Conservation (phyloP, 2,888 invertebrate genomes). For the Oithona nana region DNA sequence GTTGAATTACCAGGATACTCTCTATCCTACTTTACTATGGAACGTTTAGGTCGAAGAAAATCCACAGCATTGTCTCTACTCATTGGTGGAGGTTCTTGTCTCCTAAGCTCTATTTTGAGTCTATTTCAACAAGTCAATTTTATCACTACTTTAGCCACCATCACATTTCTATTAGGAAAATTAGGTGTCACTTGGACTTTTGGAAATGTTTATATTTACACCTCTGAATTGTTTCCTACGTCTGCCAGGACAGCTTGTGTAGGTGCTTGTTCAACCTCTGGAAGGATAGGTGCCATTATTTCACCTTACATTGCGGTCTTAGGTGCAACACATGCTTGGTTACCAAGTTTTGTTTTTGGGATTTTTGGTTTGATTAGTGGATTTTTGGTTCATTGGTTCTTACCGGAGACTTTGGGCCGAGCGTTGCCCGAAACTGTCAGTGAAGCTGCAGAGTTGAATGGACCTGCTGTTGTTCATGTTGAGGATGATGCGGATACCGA, state of each 20-base stretch:
- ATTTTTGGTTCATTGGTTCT: constrained; percentile 21
- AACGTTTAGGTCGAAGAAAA: constrained; percentile 21
- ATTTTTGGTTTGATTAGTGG: constrained; percentile 21
- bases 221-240: constrained; percentile 20
- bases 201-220: constrained; percentile 19
- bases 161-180: constrained; percentile 18
- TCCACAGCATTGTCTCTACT: not conserved
- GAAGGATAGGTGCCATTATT: constrained; percentile 19
- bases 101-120: not conserved
- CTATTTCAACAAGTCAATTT: not conserved
- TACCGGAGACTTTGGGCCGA: constrained; percentile 26
- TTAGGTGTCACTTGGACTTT: constrained; percentile 19
- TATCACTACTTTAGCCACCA: not conserved
- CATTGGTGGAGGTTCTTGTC: not conserved
- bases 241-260: constrained; percentile 18
- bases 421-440: constrained; percentile 25
- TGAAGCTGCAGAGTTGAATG: constrained; percentile 18
- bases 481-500: too few species aligned
- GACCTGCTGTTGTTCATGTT: too few species aligned
- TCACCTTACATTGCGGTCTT: constrained; percentile 16
- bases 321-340: not conserved
- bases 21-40: constrained; percentile 21
- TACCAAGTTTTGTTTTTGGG: constrained; percentile 21
- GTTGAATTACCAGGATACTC: constrained; percentile 24
- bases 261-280: constrained; percentile 18